Base-by-base conservation (phyloP, 2,888 invertebrate species). In the Polydrusus pterygomalis region DNA sequence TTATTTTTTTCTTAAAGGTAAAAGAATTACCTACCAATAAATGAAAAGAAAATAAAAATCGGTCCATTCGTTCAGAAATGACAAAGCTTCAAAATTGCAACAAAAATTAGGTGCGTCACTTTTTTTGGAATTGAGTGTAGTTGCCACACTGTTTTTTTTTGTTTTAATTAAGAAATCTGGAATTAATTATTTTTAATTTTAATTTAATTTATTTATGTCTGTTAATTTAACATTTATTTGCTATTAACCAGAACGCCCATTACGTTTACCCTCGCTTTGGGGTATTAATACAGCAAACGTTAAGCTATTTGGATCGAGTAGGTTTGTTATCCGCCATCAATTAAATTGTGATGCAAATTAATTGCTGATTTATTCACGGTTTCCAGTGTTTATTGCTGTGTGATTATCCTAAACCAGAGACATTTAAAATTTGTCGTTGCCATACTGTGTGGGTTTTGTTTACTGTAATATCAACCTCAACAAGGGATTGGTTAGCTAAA, bases 321-420 rank as follows among this genome's bases (percentile, higher is more conserved):
- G 45, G 58, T 20, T 15, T 56, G 65, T 34, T 72, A 38, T 18
- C 18, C 58, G 38, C 56, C 72, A 40, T 72, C 72, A 72, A 65
- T 72, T 72, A 72, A 47, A 56, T 72, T 72, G n/a, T 65, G 45
- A 72, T 72, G 72, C 72, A 72, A 72, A 65, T 72, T 72, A 72
- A 72, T 72, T 65, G 72, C 65, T 65, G 65, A 72, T 72, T 65
- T 72, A 72, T 72, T 65, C 72, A 56, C 54, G 72, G 43, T 64
- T 56, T 8, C 38, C 30, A 72, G 51, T 72, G 72, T 64, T 63
- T 72, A 56, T 72, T 40, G 72, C 47, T 9, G 13, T 43, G 40
- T 25, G 49, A 63, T 71, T 69, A 69, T 56, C 56, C 40, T 11
- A 25, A 51, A 43, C 58, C 15, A 38, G 38, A 13, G 38, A 58